Evolutionary conservation across 2,888 invertebrate genomes (phyloP).

Genomic region (Polyploca ridens): DNA sequence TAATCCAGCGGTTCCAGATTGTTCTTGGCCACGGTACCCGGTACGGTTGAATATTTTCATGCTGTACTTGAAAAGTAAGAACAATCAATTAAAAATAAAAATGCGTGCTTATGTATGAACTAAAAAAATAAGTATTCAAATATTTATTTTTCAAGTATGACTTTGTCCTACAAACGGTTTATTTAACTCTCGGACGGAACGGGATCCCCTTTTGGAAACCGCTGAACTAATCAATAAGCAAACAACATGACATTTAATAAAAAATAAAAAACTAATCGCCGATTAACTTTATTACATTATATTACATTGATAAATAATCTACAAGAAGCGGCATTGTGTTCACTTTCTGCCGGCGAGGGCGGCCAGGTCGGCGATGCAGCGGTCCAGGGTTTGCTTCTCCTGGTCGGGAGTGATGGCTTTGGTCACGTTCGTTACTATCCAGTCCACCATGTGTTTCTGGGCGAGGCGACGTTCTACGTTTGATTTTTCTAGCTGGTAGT

Average conservation of each 20-base stretch:
- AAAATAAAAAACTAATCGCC: not conserved
- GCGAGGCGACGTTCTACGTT: slow-evolving; percentile 92
- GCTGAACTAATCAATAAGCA: too few species aligned
- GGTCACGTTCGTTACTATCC: slow-evolving; percentile 93
- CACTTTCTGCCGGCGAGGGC: slow-evolving; percentile 85
- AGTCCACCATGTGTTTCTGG: slow-evolving; percentile 97
- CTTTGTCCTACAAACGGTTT: too few species aligned
- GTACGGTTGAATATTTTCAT: too few species aligned
- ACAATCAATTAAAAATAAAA: too few species aligned
- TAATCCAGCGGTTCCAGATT: too few species aligned
- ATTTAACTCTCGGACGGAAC: too few species aligned
- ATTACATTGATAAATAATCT: slow-evolving; percentile 39
- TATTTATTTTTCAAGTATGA: too few species aligned
- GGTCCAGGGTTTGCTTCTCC: slow-evolving; percentile 95
- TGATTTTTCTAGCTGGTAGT: slow-evolving; percentile 96
- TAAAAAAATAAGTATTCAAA: too few species aligned
- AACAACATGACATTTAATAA: not conserved
- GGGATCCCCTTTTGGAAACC: too few species aligned
- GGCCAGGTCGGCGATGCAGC: slow-evolving; percentile 94
- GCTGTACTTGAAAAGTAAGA: too few species aligned
- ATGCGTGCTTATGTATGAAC: too few species aligned
- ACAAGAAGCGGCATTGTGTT: slow-evolving; percentile 29
- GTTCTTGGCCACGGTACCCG: too few species aligned
- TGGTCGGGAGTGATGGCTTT: slow-evolving; percentile 97
- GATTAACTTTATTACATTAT: slow-evolving; percentile 44